Percentiles rank a stretch among this genome's conserved stretches.
Evolutionary conservation across 2,113 vertebrate genomes (phyloP).

Genomic region (Climacteris rufus): DNA sequence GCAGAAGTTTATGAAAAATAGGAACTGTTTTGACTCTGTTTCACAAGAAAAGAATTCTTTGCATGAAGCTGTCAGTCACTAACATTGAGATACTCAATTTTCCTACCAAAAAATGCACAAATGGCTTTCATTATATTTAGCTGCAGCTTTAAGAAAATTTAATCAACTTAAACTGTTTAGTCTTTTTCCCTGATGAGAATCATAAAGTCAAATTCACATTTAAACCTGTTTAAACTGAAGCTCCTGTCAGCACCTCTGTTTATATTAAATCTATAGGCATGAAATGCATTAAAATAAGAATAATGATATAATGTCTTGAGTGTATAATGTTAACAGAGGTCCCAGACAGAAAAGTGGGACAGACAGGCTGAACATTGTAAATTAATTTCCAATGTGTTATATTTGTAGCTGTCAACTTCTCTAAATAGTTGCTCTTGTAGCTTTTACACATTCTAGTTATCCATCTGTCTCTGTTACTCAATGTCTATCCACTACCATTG

Average conservation of each 20-base stretch:
- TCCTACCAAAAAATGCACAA: constrained; percentile 65
- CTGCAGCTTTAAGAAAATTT: constrained; percentile 81
- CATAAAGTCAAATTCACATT: constrained; percentile 73
- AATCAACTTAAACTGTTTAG: constrained; percentile 82
- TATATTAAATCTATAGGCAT: constrained; percentile 75
- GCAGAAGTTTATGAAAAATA: constrained; percentile 37
- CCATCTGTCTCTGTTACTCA: background rate
- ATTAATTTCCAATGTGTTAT: constrained; percentile 45
- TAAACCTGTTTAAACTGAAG: constrained; percentile 67
- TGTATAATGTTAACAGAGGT: constrained; percentile 55
- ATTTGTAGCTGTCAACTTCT: constrained; percentile 29
- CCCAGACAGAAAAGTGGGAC: constrained; percentile 43
- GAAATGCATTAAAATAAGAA: constrained; percentile 71
- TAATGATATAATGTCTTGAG: constrained; percentile 65
- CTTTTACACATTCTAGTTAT: background rate
- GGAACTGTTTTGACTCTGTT: constrained; percentile 62
- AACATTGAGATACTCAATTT: constrained; percentile 57
- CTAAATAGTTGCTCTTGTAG: constrained; percentile 5
- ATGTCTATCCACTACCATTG: background rate
- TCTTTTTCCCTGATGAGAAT: constrained; percentile 81
- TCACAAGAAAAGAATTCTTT: constrained; percentile 67
- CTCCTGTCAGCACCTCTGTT: constrained; percentile 79
- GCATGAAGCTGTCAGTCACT: constrained; percentile 69
- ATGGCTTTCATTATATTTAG: constrained; percentile 82
- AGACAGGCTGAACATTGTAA: constrained; percentile 29